Percentiles rank a stretch among this genome's conserved stretches.
These are phyloP conservation scores for Pheosia gnoma DNA, from an alignment of 2,888 invertebrate genomes.

Conservation along the genomic window DNA sequence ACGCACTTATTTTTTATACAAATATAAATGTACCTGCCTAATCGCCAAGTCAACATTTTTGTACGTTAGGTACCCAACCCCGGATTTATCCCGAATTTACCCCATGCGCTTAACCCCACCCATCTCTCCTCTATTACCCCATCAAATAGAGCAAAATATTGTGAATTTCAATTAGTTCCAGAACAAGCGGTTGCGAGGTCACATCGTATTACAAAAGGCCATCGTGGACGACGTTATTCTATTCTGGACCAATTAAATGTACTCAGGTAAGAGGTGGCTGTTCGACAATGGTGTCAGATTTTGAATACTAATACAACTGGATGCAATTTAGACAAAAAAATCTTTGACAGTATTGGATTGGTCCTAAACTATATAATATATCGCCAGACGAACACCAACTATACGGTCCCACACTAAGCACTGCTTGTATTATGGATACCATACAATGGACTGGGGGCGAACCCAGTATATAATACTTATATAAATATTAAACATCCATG, in stretches of 20 bases:
- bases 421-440: no score
- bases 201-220: constrained; percentile 74
- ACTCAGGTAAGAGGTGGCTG: constrained; percentile 21
- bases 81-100: constrained; percentile 17
- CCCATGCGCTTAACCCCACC: constrained; percentile 21
- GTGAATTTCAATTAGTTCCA: constrained; percentile 73
- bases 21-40: not conserved
- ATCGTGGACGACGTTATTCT: constrained; percentile 52
- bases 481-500: no score
- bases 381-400: no score
- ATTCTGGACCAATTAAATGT: constrained; percentile 66
- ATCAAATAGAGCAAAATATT: constrained; percentile 66
- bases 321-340: not conserved
- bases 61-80: not conserved
- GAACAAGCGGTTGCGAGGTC: constrained; percentile 61
- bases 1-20: no score
- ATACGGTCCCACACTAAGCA: no score
- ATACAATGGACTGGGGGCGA: no score
- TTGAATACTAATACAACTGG: not conserved
- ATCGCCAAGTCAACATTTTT: not conserved
- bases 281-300: constrained; percentile 50
- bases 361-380: no score
- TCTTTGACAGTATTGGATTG: not conserved
- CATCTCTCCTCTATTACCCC: constrained; percentile 24
- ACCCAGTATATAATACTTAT: no score